Evolutionary conservation across 2,113 vertebrate genomes (phyloP), one percentile per base, ranked within the genome.

Genomic region (Eulacestoma nigropectus): DNA sequence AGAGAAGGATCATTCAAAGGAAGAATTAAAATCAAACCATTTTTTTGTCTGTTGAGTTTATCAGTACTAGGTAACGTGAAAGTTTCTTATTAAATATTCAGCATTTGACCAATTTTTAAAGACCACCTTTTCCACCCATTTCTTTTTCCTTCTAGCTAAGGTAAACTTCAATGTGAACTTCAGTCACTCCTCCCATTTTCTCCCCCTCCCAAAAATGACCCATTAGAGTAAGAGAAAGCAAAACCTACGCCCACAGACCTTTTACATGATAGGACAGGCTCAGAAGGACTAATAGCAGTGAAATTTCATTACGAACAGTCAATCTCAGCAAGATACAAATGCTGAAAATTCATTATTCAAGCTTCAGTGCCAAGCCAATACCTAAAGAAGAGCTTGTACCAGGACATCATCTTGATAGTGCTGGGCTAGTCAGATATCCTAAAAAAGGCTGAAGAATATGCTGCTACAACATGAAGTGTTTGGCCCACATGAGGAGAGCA

Each of bases 211-310:
- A 35, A 62, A 73, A 50, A 42, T 7, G 1, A 52, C 50, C 27
- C 16, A 1, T n/a, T 65, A 42, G 10, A 75, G 12, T 33, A 60
- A 79, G 27, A 18, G 25, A 80, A 89, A 77, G 19, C 13, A 64
- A 42, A 23, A 56, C 30, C 5, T 75, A 15, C 0, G 3, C 9
- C 42, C 5, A 3, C 3, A 60, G 23, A 68, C 2, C 9, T 65
- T 52, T 73, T 47, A 41, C 41, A 44, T 22, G 42, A 60, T 11
- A 76, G 21, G 25, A 74, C 6, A 84, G 49, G 41, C 10, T 55
- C 44, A 23, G 35, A 62, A 63, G 22, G 44, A 67, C 13, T 15
- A 89, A n/a, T 2, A 67, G 59, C 25, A 77, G 22, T 57, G 52
- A 75, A 57, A 65, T 84, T 75, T 74, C 26, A 30, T 42, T 49